Percentiles rank a stretch among this genome's conserved stretches.
These are phyloP conservation scores for Sparidentex hasta DNA, from an alignment of 2,797 vertebrate genomes.

Conservation along the genomic window DNA sequence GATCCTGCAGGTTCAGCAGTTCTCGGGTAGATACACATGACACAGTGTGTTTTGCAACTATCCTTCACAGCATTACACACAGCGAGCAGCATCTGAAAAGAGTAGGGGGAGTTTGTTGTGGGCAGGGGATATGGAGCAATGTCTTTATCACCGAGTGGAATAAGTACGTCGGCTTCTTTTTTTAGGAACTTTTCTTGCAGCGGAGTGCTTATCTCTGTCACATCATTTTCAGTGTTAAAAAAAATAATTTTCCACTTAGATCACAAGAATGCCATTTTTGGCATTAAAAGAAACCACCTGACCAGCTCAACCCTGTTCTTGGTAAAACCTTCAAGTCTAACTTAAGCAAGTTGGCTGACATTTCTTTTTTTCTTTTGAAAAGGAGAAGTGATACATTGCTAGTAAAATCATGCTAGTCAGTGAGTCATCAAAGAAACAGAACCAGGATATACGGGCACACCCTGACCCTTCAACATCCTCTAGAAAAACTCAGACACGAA, in stretches of 20 bases:
- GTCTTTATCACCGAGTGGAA: not conserved
- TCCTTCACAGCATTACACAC: not conserved
- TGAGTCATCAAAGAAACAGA: slow-evolving; percentile 40
- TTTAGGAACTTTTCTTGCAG: not conserved
- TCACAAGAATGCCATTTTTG: not conserved
- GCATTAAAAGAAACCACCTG: not conserved
- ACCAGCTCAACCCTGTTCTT: not conserved
- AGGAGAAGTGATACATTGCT: slow-evolving; percentile 52
- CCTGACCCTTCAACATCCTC: not conserved
- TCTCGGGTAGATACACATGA: not conserved
- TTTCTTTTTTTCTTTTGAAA: slow-evolving; percentile 13
- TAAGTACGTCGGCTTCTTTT: not conserved
- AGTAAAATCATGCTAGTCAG: not conserved
- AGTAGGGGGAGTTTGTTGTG: too few relatives aligned
- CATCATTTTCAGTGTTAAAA: not conserved
- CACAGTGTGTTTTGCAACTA: not conserved
- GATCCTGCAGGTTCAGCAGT: not conserved
- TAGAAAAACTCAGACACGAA: not conserved
- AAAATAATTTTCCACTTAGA: not conserved
- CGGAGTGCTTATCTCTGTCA: not conserved
- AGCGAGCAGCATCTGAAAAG: too few relatives aligned
- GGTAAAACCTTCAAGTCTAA: not conserved
- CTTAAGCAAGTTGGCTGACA: not conserved
- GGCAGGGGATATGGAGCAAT: too few relatives aligned
- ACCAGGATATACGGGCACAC: not conserved